A percentile compares a stretch with the other conserved stretches of the same genome.
These are phyloP conservation scores for Cyprinus carpio DNA, from an alignment of 2,113 vertebrate species.

Conservation along the genomic window DNA sequence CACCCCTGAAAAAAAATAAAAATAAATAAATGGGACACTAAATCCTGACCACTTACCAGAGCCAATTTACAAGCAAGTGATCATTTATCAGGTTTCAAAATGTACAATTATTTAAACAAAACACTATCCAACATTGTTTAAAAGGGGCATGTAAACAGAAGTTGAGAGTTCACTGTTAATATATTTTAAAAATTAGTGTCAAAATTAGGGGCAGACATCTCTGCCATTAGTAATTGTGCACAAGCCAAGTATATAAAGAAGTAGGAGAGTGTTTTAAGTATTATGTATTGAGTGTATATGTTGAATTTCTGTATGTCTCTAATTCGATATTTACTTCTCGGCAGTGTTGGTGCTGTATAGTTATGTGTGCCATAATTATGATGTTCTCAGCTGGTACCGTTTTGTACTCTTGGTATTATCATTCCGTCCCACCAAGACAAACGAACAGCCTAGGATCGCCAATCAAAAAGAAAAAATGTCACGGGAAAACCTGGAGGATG, in stretches of 20 bases:
- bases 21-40: not conserved
- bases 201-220: conserved; percentile 28
- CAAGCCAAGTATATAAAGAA: conserved; percentile 49
- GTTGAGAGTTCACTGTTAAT: conserved; percentile 27
- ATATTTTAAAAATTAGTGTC: conserved; percentile 32
- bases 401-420: no score
- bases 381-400: not conserved
- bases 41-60: not conserved
- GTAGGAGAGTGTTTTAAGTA: conserved; percentile 53
- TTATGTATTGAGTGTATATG: conserved; percentile 58
- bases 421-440: no score
- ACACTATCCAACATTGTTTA: conserved; percentile 25
- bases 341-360: conserved; percentile 58
- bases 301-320: conserved; percentile 61
- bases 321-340: conserved; percentile 63
- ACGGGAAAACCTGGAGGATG: no score
- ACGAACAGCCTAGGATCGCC: no score
- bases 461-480: no score
- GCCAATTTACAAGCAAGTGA: not conserved
- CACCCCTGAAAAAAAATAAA: not conserved
- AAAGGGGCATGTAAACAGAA: conserved; percentile 17
- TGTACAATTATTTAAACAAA: not conserved
- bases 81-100: conserved; percentile 5
- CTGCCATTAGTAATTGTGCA: conserved; percentile 27
- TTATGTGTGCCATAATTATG: conserved; percentile 63